phyloP scores from a whole-genome alignment of 53 echinoderm and acorn worm genomes.

The Paelopatides confundens region DNA sequence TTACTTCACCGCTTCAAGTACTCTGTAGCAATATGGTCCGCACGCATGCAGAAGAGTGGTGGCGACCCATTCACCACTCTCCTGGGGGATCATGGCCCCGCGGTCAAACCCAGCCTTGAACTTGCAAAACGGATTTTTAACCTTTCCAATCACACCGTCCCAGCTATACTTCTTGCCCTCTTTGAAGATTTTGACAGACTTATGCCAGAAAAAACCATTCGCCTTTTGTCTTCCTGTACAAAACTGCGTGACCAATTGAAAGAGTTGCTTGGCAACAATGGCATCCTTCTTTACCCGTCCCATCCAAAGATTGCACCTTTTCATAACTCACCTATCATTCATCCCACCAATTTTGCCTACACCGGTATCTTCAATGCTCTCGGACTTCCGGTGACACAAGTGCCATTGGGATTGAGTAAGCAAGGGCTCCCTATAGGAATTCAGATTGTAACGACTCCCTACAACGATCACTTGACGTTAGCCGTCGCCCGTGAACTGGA shows the following conservation, averaged over 20 bases:
- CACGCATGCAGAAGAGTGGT: slow-evolving; percentile 81
- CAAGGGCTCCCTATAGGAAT: slow-evolving; percentile 91
- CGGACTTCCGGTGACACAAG: slow-evolving; percentile 90
- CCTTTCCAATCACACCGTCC: slow-evolving; percentile 86
- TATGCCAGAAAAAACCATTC: slow-evolving; percentile 67
- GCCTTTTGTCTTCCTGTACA: slow-evolving; percentile 66
- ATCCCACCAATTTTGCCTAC: slow-evolving; percentile 87
- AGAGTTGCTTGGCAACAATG: slow-evolving; percentile 83
- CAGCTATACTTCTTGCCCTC: slow-evolving; percentile 82
- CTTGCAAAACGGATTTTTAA: slow-evolving; percentile 76
- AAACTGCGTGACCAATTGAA: slow-evolving; percentile 81
- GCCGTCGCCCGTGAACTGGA: slow-evolving; percentile 94
- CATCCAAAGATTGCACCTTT: slow-evolving; percentile 95
- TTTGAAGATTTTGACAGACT: slow-evolving; percentile 68
- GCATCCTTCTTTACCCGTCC: slow-evolving; percentile 89
- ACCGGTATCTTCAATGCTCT: slow-evolving; percentile 92
- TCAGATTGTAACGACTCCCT: slow-evolving; percentile 84
- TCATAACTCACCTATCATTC: slow-evolving; percentile 92
- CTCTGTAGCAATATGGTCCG: slow-evolving; percentile 83
- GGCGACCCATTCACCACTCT: slow-evolving; percentile 72
- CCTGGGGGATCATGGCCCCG: slow-evolving; percentile 80
- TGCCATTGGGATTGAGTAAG: slow-evolving; percentile 86
- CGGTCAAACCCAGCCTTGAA: slow-evolving; percentile 74
- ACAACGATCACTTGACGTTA: slow-evolving; percentile 86
- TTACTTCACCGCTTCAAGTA: slow-evolving; percentile 77